phyloP scores from a whole-genome alignment of 92 coral and sea anemone species.

The Pocillopora grandis region DNA sequence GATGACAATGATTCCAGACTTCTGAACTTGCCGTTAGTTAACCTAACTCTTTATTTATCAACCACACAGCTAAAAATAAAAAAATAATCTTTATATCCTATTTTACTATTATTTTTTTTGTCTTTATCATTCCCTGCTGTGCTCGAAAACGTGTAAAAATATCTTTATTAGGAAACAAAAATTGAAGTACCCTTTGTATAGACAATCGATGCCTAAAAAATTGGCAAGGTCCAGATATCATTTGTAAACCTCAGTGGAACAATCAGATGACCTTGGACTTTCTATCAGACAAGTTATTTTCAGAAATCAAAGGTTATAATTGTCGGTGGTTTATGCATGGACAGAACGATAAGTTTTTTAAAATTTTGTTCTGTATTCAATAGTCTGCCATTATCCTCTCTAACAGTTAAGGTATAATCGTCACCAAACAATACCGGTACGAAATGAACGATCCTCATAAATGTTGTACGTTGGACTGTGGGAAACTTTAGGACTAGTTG shows the following conservation, averaged over 20 bases:
- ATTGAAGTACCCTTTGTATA: too few species aligned
- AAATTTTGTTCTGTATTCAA: too few species aligned
- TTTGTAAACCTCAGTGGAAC: neutral
- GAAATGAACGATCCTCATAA: too few species aligned
- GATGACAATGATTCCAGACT: neutral
- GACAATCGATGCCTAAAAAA: too few species aligned
- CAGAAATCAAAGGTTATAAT: neutral
- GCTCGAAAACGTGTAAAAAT: neutral
- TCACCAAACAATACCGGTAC: too few species aligned
- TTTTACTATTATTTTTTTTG: neutral
- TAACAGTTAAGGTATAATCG: too few species aligned
- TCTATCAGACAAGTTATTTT: neutral
- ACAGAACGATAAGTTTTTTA: too few species aligned
- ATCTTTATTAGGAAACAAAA: neutral
- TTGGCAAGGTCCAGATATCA: neutral
- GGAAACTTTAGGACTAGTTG: neutral
- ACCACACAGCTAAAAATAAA: neutral
- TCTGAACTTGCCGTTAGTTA: neutral
- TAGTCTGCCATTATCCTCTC: too few species aligned
- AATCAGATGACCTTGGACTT: neutral
- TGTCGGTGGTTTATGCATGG: neutral
- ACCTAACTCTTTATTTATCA: neutral
- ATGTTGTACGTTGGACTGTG: neutral
- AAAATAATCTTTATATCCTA: neutral
- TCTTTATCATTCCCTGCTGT: neutral